phyloP scores from a whole-genome alignment of 37 sponge, comb jelly and placozoan genomes.

The Eunapius fragilis region DNA sequence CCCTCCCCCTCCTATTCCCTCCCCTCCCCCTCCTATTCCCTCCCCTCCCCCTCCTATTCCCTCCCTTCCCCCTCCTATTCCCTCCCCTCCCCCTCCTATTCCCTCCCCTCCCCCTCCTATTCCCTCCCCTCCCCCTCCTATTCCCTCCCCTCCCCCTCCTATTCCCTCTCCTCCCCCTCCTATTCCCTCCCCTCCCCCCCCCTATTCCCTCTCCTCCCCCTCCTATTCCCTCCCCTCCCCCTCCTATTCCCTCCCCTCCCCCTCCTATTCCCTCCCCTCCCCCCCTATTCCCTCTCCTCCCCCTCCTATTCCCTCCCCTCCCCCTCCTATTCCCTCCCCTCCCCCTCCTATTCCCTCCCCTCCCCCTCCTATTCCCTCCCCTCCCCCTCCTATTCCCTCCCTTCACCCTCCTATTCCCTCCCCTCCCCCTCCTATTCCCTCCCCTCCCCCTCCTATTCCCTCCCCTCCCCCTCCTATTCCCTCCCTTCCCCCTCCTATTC shows the following conservation, averaged over 20 bases:
- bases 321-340: not conserved
- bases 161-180: not conserved
- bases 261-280: not conserved
- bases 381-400: not conserved
- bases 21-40: not conserved
- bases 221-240: not conserved
- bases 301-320: not conserved
- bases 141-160: not conserved
- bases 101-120: not conserved
- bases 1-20: not conserved
- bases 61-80: not conserved
- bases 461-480: not conserved
- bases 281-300: not conserved
- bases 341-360: not conserved
- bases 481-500: not conserved
- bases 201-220: not conserved
- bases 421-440: not conserved
- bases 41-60: not conserved
- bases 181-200: not conserved
- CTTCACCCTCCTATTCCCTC: not conserved
- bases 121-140: not conserved
- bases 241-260: constrained; percentile 8
- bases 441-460: not conserved
- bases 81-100: not conserved
- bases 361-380: not conserved